A percentile compares a stretch with the other conserved stretches of the same genome.
Evolutionary conservation across 2,888 invertebrate species (phyloP).

Genomic region (Eledona agricola): DNA sequence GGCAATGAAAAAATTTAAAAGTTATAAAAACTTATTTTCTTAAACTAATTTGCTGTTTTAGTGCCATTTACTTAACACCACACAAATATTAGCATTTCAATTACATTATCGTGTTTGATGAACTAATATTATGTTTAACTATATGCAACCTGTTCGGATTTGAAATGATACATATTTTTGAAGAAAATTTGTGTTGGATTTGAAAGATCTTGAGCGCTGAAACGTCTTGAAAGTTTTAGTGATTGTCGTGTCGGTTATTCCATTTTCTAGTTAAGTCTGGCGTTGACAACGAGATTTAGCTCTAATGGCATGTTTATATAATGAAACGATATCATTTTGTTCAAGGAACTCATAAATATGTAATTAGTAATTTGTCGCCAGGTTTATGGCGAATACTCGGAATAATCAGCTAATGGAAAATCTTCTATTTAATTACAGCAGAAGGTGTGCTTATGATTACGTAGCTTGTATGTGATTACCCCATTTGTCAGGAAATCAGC

Average conservation of each 20-base stretch:
- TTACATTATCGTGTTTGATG: constrained; percentile 10
- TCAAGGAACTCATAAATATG: constrained; percentile 27
- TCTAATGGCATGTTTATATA: constrained; percentile 12
- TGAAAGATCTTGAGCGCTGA: no score
- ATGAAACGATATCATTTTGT: constrained; percentile 28
- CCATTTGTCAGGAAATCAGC: constrained; percentile 38
- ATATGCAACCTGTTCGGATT: constrained; percentile 4
- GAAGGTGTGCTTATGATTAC: constrained; percentile 25
- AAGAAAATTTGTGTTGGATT: no score
- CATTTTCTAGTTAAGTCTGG: no score
- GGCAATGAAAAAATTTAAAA: no score
- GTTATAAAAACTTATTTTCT: constrained; percentile 6
- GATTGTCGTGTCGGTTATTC: no score
- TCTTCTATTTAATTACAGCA: constrained; percentile 23
- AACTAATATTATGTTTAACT: constrained; percentile 10
- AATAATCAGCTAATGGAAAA: constrained; percentile 35
- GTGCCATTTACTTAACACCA: constrained; percentile 12
- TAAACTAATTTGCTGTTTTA: background rate
- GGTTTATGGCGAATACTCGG: constrained; percentile 16
- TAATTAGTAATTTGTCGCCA: constrained; percentile 33
- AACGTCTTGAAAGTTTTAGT: no score
- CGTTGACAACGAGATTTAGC: no score
- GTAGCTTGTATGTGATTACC: constrained; percentile 24
- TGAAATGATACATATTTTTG: constrained; percentile 8
- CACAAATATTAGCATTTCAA: constrained; percentile 12